Evolutionary conservation across 2,113 vertebrate species (phyloP).

Genomic region (Ploceus nigricollis): DNA sequence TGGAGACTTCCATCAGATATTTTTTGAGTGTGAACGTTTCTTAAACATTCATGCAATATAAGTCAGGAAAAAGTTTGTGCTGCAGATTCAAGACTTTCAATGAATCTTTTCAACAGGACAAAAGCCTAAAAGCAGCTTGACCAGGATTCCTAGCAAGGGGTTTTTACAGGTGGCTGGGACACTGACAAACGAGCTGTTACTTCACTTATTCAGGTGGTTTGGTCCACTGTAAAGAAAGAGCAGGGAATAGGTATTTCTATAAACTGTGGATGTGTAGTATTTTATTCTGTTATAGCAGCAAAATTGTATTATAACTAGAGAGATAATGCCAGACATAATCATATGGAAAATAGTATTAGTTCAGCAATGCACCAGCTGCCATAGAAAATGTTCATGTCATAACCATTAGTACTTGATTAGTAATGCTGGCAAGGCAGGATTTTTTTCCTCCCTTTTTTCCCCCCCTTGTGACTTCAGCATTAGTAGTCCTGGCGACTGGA

Average conservation of each 20-base stretch:
- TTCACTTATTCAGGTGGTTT: neutral
- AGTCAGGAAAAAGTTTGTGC: neutral
- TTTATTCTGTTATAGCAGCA: neutral
- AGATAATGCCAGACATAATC: neutral
- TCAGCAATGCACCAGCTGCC: neutral
- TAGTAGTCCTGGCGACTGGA: neutral
- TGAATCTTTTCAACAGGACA: neutral
- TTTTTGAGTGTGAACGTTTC: neutral
- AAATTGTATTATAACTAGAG: neutral
- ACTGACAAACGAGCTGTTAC: neutral
- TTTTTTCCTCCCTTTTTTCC: neutral
- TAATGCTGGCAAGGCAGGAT: neutral
- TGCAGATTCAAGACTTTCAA: neutral
- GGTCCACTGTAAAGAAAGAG: neutral
- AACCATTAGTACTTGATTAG: neutral
- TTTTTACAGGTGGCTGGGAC: neutral
- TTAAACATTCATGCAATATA: neutral
- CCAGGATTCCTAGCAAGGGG: neutral
- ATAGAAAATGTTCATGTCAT: neutral
- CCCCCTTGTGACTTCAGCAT: neutral
- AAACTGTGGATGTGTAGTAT: neutral
- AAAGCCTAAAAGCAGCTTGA: neutral
- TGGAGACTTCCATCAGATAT: neutral
- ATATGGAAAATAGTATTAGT: neutral
- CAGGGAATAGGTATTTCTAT: neutral